These are phyloP conservation scores for Pinna nobilis DNA, from an alignment of 1,140 invertebrate species.

Conservation along the genomic window DNA sequence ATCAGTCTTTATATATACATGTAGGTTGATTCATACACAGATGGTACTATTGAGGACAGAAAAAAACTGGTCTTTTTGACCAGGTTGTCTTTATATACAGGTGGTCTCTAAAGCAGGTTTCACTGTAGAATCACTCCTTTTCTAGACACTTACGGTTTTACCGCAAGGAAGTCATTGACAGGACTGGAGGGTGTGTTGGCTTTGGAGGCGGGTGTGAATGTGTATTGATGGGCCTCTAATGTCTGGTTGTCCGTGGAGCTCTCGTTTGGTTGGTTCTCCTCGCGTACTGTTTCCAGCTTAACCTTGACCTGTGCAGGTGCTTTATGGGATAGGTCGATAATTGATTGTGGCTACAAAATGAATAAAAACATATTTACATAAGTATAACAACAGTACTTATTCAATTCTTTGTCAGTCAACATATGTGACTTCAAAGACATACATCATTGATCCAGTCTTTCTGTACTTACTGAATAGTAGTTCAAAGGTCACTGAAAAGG, in stretches of 20 bases:
- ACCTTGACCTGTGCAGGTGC: conserved; percentile 78
- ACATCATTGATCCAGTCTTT: too few relatives aligned
- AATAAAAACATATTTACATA: background rate
- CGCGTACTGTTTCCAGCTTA: conserved; percentile 59
- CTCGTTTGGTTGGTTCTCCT: conserved; percentile 58
- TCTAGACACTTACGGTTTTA: conserved; percentile 66
- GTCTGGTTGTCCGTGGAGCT: conserved; percentile 56
- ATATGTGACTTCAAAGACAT: background rate
- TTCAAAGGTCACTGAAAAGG: too few relatives aligned
- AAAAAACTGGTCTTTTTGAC: too few relatives aligned
- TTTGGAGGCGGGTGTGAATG: conserved; percentile 63
- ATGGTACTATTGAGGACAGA: too few relatives aligned
- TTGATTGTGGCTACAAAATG: conserved; percentile 84
- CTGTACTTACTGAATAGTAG: too few relatives aligned
- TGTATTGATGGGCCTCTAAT: conserved; percentile 66
- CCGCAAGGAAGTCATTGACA: conserved; percentile 49
- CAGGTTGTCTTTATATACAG: too few relatives aligned
- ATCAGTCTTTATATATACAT: too few relatives aligned
- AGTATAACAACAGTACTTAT: background rate
- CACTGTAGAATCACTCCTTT: too few relatives aligned
- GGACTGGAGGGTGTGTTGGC: conserved; percentile 28
- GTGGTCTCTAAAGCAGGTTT: too few relatives aligned
- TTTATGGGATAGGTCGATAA: conserved; percentile 89
- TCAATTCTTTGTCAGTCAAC: background rate
- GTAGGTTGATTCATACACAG: too few relatives aligned